A percentile compares a stretch with the other conserved stretches of the same genome.
phyloP scores from a whole-genome alignment of 2,888 invertebrate genomes.

The Noctua janthina region DNA sequence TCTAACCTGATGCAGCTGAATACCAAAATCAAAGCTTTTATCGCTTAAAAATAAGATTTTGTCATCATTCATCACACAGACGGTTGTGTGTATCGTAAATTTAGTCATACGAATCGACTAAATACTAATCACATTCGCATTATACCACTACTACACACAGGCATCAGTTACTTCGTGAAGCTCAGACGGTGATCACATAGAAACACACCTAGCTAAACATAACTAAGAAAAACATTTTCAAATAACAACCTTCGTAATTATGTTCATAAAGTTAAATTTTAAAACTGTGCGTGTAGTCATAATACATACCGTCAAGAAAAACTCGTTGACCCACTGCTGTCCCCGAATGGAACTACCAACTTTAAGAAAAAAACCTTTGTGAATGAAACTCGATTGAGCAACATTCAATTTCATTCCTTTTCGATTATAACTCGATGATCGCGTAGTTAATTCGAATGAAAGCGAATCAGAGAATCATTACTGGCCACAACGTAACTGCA shows the following conservation, averaged over 20 bases:
- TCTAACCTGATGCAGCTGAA: too few species aligned
- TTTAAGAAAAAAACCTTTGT: slow-evolving; percentile 44
- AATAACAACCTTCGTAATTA: background rate
- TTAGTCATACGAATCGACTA: background rate
- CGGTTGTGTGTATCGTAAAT: background rate
- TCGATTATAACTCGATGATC: slow-evolving; percentile 52
- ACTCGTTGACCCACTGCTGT: slow-evolving; percentile 55
- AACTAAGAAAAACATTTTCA: background rate
- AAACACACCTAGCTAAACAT: background rate
- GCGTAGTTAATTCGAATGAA: slow-evolving; percentile 47
- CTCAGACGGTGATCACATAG: background rate
- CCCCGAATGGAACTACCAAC: slow-evolving; percentile 40
- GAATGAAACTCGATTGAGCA: slow-evolving; percentile 48
- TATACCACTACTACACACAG: background rate
- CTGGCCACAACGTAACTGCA: slow-evolving; percentile 31
- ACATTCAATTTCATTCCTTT: slow-evolving; percentile 44
- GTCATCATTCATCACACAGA: background rate
- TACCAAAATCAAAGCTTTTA: background rate
- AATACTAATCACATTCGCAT: background rate
- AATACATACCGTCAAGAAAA: slow-evolving; percentile 42
- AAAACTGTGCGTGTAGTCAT: background rate
- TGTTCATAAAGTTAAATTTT: background rate
- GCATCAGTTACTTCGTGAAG: background rate
- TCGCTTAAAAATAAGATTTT: background rate
- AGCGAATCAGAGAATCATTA: slow-evolving; percentile 57